Conservation (phyloP, 2,113 vertebrate genomes). For the Micromys minutus region DNA sequence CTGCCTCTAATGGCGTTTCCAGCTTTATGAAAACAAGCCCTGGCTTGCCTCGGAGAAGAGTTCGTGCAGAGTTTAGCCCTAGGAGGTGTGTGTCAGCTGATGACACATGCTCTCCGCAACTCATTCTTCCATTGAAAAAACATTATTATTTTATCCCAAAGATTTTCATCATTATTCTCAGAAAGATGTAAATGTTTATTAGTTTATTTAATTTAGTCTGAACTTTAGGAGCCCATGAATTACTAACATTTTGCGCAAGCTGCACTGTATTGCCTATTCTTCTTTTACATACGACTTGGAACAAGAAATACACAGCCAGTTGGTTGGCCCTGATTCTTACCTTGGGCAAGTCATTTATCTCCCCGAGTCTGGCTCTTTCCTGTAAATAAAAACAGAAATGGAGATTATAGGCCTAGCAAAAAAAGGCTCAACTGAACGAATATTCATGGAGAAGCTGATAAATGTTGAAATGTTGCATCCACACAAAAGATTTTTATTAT, state of each 20-base stretch:
- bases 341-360: background rate
- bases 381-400: slow-evolving; percentile 32
- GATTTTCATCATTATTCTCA: slow-evolving; percentile 16
- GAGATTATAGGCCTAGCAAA: background rate
- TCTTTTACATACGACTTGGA: background rate
- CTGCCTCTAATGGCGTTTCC: background rate
- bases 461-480: background rate
- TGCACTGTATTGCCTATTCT: background rate
- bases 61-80: background rate
- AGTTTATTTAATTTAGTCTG: slow-evolving; percentile 31
- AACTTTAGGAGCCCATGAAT: background rate
- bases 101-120: background rate
- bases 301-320: background rate
- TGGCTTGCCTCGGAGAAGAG: slow-evolving; percentile 3
- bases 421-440: background rate
- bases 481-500: background rate
- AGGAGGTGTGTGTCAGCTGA: background rate
- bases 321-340: background rate
- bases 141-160: slow-evolving; percentile 24
- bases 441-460: slow-evolving; percentile 3
- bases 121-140: background rate
- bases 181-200: slow-evolving; percentile 33
- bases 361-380: slow-evolving; percentile 11
- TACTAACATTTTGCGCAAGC: background rate
- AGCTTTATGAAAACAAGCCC: background rate